These are phyloP conservation scores for Spicauda simplicius DNA, from an alignment of 2,888 invertebrate species.

Conservation along the genomic window DNA sequence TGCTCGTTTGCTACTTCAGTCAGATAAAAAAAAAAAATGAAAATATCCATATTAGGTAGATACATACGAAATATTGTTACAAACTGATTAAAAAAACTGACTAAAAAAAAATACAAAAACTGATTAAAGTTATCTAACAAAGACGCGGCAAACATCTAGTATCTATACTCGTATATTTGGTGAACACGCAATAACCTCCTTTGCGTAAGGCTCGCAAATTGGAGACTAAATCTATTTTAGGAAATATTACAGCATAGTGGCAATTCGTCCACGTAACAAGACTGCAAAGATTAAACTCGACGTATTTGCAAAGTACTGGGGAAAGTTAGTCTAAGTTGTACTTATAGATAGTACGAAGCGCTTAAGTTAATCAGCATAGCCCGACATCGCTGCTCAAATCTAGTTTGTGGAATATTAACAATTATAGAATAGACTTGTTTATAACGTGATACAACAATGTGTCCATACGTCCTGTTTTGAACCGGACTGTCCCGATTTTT, in stretches of 20 bases:
- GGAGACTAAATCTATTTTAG: neutral
- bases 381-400: neutral
- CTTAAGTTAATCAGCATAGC: slow-evolving; percentile 5
- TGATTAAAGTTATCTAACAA: neutral
- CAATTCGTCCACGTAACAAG: slow-evolving; percentile 13
- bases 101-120: too few species aligned
- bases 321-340: slow-evolving; percentile 8
- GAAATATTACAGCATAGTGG: slow-evolving; percentile 4
- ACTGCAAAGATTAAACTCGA: slow-evolving; percentile 12
- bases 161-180: neutral
- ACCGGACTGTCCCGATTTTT: too few species aligned
- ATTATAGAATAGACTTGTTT: neutral
- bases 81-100: too few species aligned
- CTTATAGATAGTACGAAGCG: slow-evolving; percentile 14
- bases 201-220: neutral
- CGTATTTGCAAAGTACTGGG: slow-evolving; percentile 14
- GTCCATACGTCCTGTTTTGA: too few species aligned
- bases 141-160: neutral
- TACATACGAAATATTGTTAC: too few species aligned
- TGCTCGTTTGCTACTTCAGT: too few species aligned
- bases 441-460: neutral
- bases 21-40: too few species aligned
- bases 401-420: neutral
- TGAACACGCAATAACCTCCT: neutral
- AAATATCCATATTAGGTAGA: too few species aligned